Evolutionary conservation across 2,113 vertebrate species (phyloP), one percentile per base, ranked within the genome.

Genomic region (Ploceus nigricollis): DNA sequence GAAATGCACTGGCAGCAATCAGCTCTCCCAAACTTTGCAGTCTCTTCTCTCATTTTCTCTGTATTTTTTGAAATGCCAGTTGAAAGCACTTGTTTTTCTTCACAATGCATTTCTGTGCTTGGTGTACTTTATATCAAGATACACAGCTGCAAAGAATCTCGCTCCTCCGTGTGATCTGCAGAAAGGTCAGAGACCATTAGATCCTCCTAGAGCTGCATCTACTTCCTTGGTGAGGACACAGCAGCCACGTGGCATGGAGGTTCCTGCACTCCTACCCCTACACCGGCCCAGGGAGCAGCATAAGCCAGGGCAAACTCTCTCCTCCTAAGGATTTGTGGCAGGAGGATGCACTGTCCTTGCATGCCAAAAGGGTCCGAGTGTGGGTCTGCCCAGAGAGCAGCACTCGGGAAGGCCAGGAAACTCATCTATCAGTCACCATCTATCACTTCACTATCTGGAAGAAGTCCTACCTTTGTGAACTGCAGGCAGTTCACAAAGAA

Each of bases 221-320:
- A 0, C n/a, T 40, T 44, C 61, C 11, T 1, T 1, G 2, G 15
- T 1, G 11, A 33, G 20, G 33, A 13, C 12, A 28, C 20, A 58
- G 40, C 33, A 82, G 23, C 25, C 3, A 0, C 0, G 1, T 1
- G 5, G 31, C 4, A 1, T 3, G 1, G 40, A 11, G 8, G 1
- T 1, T 78, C 23, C 63, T 45, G 16, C 3, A 5, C 21, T 69
- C 20, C 40, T 27, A 39, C n/a, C 27, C 44, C 23, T 37, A 15
- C 13, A 9, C 20, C 44, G 66, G 47, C 51, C 53, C 35, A 48
- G 1, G 5, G 39, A 30, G 53, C 24, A 37, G n/a, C 37, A 73
- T 22, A 54, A 68, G 19, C 24, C 45, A 35, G 21, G 24, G 12
- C 5, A 40, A 70, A 50, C 10, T 75, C 15, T 15, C 17, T 20